These are phyloP conservation scores for Meloidogyne chitwoodi DNA, from an alignment of 1,140 invertebrate species.

Conservation along the genomic window DNA sequence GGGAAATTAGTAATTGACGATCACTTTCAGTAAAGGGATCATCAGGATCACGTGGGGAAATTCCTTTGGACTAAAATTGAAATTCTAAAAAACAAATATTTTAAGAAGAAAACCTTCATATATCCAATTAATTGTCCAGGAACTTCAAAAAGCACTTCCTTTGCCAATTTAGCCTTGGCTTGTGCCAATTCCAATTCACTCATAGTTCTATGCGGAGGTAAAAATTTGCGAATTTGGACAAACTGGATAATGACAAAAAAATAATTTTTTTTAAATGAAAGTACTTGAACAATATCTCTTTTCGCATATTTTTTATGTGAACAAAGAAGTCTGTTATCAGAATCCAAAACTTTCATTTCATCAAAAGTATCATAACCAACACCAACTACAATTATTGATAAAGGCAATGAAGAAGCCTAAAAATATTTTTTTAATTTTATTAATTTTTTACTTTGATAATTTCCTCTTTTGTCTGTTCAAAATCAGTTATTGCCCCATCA, in stretches of 20 bases:
- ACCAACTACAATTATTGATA: constrained; percentile 52
- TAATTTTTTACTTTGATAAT: constrained; percentile 62
- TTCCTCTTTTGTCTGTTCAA: constrained; percentile 67
- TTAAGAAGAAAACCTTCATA: constrained; percentile 32
- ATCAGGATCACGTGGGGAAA: constrained; percentile 35
- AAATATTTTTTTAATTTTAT: neutral
- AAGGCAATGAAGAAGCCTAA: constrained; percentile 41
- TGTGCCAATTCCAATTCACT: constrained; percentile 39
- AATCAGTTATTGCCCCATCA: constrained; percentile 70
- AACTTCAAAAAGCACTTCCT: constrained; percentile 50
- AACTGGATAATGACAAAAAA: constrained; percentile 35
- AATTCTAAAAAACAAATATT: neutral
- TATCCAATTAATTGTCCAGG: constrained; percentile 47
- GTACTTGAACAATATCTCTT: constrained; percentile 43
- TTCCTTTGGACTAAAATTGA: constrained; percentile 37
- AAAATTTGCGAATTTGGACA: constrained; percentile 50
- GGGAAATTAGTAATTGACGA: constrained; percentile 11
- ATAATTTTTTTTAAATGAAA: neutral
- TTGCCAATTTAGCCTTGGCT: constrained; percentile 46
- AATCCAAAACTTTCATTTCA: constrained; percentile 49
- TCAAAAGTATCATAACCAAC: constrained; percentile 54
- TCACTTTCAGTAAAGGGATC: constrained; percentile 26
- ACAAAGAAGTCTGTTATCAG: constrained; percentile 39
- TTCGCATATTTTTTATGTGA: constrained; percentile 45
- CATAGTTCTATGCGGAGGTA: constrained; percentile 45